Percentiles rank a stretch among this genome's conserved stretches.
These are phyloP conservation scores for Odontomachus brunneus DNA, from an alignment of 1,140 invertebrate species.

Conservation along the genomic window DNA sequence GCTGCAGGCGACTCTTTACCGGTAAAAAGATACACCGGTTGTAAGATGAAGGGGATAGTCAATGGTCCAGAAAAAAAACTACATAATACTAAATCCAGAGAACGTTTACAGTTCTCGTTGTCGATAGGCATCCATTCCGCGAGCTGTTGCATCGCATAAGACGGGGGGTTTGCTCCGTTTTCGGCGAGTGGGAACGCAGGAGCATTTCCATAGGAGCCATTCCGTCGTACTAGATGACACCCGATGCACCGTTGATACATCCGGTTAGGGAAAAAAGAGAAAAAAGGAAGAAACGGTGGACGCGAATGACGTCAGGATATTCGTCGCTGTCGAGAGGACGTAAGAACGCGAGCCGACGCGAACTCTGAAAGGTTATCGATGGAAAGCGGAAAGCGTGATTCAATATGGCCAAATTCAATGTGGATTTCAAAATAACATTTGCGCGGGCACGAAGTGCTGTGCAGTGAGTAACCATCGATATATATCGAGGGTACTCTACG, in stretches of 20 bases:
- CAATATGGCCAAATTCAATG: conserved; percentile 42
- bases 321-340: conserved; percentile 21
- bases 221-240: conserved; percentile 11
- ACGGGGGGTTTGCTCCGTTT: not conserved
- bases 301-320: conserved; percentile 1
- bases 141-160: conserved; percentile 45
- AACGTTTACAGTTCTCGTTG: conserved; percentile 27
- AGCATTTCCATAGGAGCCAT: conserved; percentile 34
- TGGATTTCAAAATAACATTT: conserved; percentile 48
- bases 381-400: conserved; percentile 45
- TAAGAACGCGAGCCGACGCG: conserved; percentile 8
- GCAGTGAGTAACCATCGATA: conserved; percentile 19
- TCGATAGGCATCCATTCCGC: conserved; percentile 44
- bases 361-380: conserved; percentile 3
- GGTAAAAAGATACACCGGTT: conserved; percentile 41
- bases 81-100: conserved; percentile 1
- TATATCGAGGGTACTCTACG: not conserved
- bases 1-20: not conserved
- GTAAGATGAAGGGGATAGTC: conserved; percentile 16
- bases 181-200: not conserved
- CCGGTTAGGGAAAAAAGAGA: not conserved
- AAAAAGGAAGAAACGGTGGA: not conserved
- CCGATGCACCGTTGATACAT: conserved; percentile 16
- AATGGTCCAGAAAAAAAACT: conserved; percentile 1
- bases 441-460: conserved; percentile 25